Evolutionary conservation across 2,888 invertebrate genomes (phyloP).

Genomic region (Gastracanthus pulcherrimus): DNA sequence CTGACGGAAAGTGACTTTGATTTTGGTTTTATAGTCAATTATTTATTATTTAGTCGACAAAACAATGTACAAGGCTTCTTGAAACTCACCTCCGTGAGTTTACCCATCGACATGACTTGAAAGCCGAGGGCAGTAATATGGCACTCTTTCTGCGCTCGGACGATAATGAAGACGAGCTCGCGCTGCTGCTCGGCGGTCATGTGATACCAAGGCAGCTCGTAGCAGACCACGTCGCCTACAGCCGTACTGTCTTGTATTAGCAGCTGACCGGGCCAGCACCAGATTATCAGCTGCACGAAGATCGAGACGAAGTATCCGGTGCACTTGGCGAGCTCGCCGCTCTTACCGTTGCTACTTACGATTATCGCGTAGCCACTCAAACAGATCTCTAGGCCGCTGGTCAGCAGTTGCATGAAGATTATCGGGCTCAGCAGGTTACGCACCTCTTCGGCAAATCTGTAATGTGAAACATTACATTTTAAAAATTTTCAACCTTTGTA

Average conservation of each 20-base stretch:
- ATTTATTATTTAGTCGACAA: conserved; percentile 45
- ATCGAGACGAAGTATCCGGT: conserved; percentile 28
- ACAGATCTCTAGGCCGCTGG: conserved; percentile 61
- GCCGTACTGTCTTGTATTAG: conserved; percentile 59
- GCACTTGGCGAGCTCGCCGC: neutral
- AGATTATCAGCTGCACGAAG: conserved; percentile 56
- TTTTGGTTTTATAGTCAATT: neutral
- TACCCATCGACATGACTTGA: conserved; percentile 57
- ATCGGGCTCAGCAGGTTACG: conserved; percentile 60
- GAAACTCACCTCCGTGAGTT: conserved; percentile 61
- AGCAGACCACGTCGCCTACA: conserved; percentile 52
- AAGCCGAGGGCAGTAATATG: conserved; percentile 57
- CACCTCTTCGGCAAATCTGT: conserved; percentile 59
- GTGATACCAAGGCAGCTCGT: conserved; percentile 59
- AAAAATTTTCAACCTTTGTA: too few relatives aligned
- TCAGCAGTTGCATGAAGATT: conserved; percentile 61
- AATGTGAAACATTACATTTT: too few relatives aligned
- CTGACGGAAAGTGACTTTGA: too few relatives aligned
- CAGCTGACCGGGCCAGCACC: conserved; percentile 61
- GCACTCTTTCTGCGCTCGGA: conserved; percentile 57
- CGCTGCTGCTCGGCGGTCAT: conserved; percentile 45
- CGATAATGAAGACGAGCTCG: conserved; percentile 57
- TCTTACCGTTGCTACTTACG: neutral
- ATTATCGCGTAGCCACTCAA: conserved; percentile 59
- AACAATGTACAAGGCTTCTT: neutral